These are phyloP conservation scores for Aradophagus sp. DNA, from an alignment of 1,140 invertebrate genomes.

Conservation along the genomic window DNA sequence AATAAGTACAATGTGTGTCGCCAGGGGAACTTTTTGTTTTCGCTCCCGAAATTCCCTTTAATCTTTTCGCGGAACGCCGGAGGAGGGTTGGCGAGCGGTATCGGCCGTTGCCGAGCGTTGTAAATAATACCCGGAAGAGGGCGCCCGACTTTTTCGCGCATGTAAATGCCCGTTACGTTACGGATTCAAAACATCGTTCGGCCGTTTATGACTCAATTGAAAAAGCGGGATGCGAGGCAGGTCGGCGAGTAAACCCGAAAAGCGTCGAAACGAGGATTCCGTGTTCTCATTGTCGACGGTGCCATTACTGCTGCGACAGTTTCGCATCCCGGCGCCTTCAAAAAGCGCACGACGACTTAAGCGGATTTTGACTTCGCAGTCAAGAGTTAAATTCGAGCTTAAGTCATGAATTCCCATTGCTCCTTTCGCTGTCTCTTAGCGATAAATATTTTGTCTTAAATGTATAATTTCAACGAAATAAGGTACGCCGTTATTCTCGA, in stretches of 20 bases:
- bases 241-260: slow-evolving; percentile 28
- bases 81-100: slow-evolving; percentile 8
- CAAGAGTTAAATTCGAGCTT: slow-evolving; percentile 46
- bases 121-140: slow-evolving; percentile 21
- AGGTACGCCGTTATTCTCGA: too few relatives aligned
- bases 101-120: background rate
- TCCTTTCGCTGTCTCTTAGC: background rate
- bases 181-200: slow-evolving; percentile 32
- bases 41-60: slow-evolving; percentile 30
- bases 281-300: slow-evolving; percentile 37
- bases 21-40: slow-evolving; percentile 37
- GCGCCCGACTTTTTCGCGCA: slow-evolving; percentile 6
- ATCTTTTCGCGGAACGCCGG: slow-evolving; percentile 23
- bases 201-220: slow-evolving; percentile 43
- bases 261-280: slow-evolving; percentile 39
- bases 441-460: too few relatives aligned
- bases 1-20: slow-evolving; percentile 36
- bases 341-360: slow-evolving; percentile 44
- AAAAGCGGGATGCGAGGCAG: slow-evolving; percentile 24
- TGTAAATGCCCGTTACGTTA: slow-evolving; percentile 27
- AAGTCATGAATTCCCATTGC: slow-evolving; percentile 27
- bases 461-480: too few relatives aligned
- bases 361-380: slow-evolving; percentile 49
- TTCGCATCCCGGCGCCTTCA: slow-evolving; percentile 46
- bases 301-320: slow-evolving; percentile 41